Conservation (phyloP, 2,888 invertebrate genomes). For the Desoria tigrina region DNA sequence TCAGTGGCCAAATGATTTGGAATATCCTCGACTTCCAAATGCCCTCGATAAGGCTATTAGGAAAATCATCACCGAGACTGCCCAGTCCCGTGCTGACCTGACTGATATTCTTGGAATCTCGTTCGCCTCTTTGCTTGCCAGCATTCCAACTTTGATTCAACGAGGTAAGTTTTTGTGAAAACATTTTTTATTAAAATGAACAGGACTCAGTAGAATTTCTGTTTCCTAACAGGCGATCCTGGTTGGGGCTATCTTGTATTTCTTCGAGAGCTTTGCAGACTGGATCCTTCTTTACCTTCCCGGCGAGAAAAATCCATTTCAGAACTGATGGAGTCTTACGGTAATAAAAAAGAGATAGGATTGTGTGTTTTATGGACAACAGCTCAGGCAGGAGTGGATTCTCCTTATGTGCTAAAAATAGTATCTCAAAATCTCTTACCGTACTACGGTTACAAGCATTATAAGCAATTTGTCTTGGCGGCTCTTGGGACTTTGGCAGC, state of each 20-base stretch:
- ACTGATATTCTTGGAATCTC: constrained; percentile 49
- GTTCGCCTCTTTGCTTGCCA: constrained; percentile 45
- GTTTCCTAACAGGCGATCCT: constrained; percentile 45
- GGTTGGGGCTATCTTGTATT: constrained; percentile 52
- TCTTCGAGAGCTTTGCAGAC: constrained; percentile 49
- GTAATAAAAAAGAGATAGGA: constrained; percentile 51
- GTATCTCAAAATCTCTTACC: constrained; percentile 49
- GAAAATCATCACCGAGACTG: constrained; percentile 45
- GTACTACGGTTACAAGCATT: constrained; percentile 52
- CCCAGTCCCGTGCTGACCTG: constrained; percentile 28
- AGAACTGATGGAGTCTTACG: constrained; percentile 53
- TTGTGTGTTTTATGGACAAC: constrained; percentile 49
- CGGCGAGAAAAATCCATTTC: constrained; percentile 42
- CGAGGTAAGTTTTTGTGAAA: constrained; percentile 12
- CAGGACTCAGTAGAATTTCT: no score
- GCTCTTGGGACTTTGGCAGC: constrained; percentile 21
- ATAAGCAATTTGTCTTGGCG: constrained; percentile 48
- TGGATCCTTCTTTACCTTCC: constrained; percentile 47
- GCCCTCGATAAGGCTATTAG: constrained; percentile 45
- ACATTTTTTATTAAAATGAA: no score
- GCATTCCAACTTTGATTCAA: constrained; percentile 39
- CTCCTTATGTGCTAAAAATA: constrained; percentile 53
- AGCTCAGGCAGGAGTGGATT: constrained; percentile 49
- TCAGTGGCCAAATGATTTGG: constrained; percentile 51
- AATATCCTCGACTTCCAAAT: constrained; percentile 46